A percentile compares a stretch with the other conserved stretches of the same genome.
Conservation (phyloP, 2,113 vertebrate genomes). For the Pipa parva region DNA sequence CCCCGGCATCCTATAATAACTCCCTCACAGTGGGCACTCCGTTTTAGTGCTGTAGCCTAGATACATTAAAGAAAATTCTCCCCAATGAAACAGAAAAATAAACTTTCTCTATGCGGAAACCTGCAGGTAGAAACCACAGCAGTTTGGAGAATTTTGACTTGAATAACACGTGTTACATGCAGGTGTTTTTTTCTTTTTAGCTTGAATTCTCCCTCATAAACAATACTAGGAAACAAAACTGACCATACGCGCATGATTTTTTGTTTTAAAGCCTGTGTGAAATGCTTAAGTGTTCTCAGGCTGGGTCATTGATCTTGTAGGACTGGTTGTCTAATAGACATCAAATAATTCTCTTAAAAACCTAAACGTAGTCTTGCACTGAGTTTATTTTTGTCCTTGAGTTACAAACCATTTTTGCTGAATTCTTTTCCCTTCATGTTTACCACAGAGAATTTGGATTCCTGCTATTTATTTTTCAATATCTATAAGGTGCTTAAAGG, state of each 20-base stretch:
- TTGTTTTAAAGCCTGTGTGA: not conserved
- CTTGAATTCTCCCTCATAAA: not conserved
- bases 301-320: not conserved
- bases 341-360: too few relatives aligned
- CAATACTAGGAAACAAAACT: not conserved
- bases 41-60: slow-evolving; percentile 12
- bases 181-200: not conserved
- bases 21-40: slow-evolving; percentile 1
- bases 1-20: slow-evolving; percentile 24
- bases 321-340: not conserved
- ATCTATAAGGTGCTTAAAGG: too few relatives aligned
- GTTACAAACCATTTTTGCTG: too few relatives aligned
- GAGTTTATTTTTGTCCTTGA: too few relatives aligned
- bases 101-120: slow-evolving; percentile 10
- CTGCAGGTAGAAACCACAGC: not conserved
- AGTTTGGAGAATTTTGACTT: slow-evolving; percentile 2
- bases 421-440: too few relatives aligned
- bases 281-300: not conserved
- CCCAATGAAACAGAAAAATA: slow-evolving; percentile 30
- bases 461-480: too few relatives aligned
- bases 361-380: too few relatives aligned
- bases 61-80: slow-evolving; percentile 28
- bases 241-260: not conserved
- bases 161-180: slow-evolving; percentile 10
- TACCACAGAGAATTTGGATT: too few relatives aligned